Percentiles rank a stretch among this genome's conserved stretches.
Conservation (phyloP, 2,888 invertebrate species). For the Mechanitis mazaeus region DNA sequence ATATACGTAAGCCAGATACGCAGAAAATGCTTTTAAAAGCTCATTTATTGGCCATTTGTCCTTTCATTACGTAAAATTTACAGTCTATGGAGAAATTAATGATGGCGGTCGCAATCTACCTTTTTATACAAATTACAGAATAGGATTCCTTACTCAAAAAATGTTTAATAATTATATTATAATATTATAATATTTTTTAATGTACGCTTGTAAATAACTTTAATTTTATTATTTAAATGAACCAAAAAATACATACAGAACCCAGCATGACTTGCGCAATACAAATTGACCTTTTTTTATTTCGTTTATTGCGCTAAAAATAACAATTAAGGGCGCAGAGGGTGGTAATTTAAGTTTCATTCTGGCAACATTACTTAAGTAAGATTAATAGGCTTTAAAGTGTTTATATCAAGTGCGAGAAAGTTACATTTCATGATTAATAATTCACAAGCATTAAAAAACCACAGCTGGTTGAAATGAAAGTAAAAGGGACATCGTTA, state of each 20-base stretch:
- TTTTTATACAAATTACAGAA: neutral
- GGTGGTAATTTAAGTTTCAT: constrained; percentile 21
- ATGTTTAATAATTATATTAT: neutral
- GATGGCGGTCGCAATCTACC: constrained; percentile 9
- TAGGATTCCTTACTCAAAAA: neutral
- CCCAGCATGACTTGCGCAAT: neutral
- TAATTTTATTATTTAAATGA: neutral
- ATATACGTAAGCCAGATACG: constrained; percentile 11
- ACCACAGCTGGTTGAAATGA: too few relatives aligned
- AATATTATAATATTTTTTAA: too few relatives aligned
- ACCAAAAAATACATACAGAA: neutral
- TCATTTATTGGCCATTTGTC: constrained; percentile 19
- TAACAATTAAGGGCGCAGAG: constrained; percentile 15
- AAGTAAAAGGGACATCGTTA: too few relatives aligned
- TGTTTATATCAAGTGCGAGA: constrained; percentile 2
- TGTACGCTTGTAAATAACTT: neutral
- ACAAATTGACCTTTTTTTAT: constrained; percentile 14
- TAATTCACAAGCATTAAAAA: constrained; percentile 7
- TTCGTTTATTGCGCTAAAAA: constrained; percentile 13
- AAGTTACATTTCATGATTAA: constrained; percentile 7
- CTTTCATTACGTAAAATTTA: constrained; percentile 20
- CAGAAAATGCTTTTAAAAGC: constrained; percentile 18
- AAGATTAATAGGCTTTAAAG: constrained; percentile 32
- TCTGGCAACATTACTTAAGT: constrained; percentile 31
- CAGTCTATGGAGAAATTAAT: constrained; percentile 23